Base-by-base conservation (phyloP, 2,113 vertebrate species). In the Microtus oregoni region DNA sequence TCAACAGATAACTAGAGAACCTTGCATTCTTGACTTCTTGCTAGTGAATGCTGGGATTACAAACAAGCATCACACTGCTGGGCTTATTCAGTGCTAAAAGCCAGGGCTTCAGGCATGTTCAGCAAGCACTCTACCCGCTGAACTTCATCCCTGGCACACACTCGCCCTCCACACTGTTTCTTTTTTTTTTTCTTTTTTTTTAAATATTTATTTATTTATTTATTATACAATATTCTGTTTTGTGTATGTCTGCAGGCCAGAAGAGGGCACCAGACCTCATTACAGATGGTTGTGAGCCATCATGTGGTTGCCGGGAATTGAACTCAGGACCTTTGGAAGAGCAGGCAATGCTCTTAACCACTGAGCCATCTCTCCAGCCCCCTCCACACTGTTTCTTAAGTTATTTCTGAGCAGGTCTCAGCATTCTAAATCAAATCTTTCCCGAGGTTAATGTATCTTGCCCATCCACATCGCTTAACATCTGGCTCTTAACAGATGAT, bases 341-440 rank as follows among this genome's bases (percentile, higher is more conserved):
- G n/a, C n/a, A n/a, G n/a, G n/a, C n/a, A n/a, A n/a, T n/a, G n/a
- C n/a, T n/a, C n/a, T n/a, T n/a, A n/a, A n/a, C n/a, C n/a, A n/a
- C n/a, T n/a, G n/a, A n/a, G n/a, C n/a, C n/a, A n/a, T n/a, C n/a
- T n/a, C n/a, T n/a, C n/a, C n/a, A n/a, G n/a, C n/a, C n/a, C 38
- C 38, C 28, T 32, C 8, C 8, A 0, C 2, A 17, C 28, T 85
- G 38, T 32, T 67, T 86, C 32, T 3, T 32, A 61, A 50, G 28
- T 73, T 82, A 86, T 90, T 86, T 77, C n/a, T 73, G 55, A 87
- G n/a, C 14, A 20, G 35, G 41, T 72, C 68, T 95, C 79, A 92
- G 75, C 17, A 38, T 63, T 38, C 50, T 22, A 91, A 96, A 68
- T 70, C 55, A 92, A 92, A 55, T 32, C 67, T 30, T 81, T 90